phyloP scores from a whole-genome alignment of 2,888 invertebrate genomes.

The Caenorhabditis panamensis region DNA sequence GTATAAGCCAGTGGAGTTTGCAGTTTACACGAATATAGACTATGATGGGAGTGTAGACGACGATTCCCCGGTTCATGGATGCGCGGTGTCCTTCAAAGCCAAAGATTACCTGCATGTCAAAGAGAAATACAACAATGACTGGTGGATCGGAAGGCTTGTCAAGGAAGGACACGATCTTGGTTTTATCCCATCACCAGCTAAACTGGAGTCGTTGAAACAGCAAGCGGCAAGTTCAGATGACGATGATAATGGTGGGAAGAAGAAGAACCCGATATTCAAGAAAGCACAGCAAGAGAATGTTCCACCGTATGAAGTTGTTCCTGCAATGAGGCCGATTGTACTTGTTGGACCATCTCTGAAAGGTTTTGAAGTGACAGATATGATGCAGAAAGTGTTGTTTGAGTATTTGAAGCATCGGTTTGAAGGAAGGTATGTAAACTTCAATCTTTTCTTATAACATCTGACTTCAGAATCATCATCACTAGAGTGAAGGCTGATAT shows the following conservation, averaged over 20 bases:
- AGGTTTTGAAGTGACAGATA: constrained; percentile 97
- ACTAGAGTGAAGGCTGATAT: constrained; percentile 99
- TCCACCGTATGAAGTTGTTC: constrained; percentile 99
- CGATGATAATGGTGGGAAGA: constrained; percentile 82
- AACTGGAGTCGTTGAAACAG: constrained; percentile 93
- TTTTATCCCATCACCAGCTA: constrained; percentile 99
- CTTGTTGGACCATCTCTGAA: constrained; percentile 98
- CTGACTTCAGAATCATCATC: constrained; percentile 93
- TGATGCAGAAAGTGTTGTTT: constrained; percentile 99
- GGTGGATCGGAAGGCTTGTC: constrained; percentile 99
- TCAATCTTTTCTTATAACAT: not conserved
- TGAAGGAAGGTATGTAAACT: constrained; percentile 90
- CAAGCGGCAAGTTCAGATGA: constrained; percentile 76
- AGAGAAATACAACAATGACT: constrained; percentile 99
- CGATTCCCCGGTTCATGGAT: constrained; percentile 98
- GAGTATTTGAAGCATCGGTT: constrained; percentile 99
- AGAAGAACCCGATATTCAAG: constrained; percentile 95
- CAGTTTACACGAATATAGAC: constrained; percentile 97
- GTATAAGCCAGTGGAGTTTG: constrained; percentile 99
- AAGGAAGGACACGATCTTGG: constrained; percentile 98
- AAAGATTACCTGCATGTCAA: constrained; percentile 99
- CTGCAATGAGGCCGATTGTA: constrained; percentile 99
- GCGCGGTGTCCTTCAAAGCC: constrained; percentile 96
- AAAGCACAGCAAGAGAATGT: constrained; percentile 91
- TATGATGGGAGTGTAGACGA: constrained; percentile 97